Evolutionary conservation across 92 coral and sea anemone species (phyloP), one percentile per base, ranked within the genome.

Genomic region (Umimayanthus chanpuru): DNA sequence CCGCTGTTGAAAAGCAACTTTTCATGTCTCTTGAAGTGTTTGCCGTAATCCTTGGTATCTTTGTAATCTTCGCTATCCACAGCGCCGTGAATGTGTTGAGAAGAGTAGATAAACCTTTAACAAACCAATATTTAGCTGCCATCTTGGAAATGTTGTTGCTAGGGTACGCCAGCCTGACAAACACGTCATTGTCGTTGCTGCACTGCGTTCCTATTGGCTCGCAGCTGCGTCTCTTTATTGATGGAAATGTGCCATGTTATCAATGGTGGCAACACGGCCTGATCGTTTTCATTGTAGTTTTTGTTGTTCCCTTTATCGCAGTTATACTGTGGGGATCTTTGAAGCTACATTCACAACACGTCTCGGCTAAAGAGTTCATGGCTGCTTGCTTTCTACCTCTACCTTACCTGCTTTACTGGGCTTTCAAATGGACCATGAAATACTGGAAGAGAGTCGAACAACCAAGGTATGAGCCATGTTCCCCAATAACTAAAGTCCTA

Each of bases 1-100:
- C 94, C 10, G 94, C 93, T 30, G 94, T 93, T 40, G 89, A 91
- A 5, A 93, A 91, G 74, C 89, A 91, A 77, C 73, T 93, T 21
- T 80, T 92, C 68, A 89, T 85, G 29, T 89, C 91, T 9, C 18
- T 88, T 10, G 79, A 79, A 32, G 96, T 93, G 30, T 87, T 93
- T 47, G 87, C 84, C 4, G 82, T 88, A 47, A 91, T 93, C 91
- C 82, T 79, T 4, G 73, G 80, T 64, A 71, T 89, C 30, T 73
- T 84, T 11, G 4, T 89, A 29, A 39, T 91, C n/a, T 93, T 83
- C 29, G 64, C 89, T 56, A 15, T 88, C 66, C 91, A 91, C 36
- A 61, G 88, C 38, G 81, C 77, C 66, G 28, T 88, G 23, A 85
- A 82, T 41, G 5, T 38, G 84, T 3, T 89, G 73, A 64, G 89